Conservation (phyloP, 2,888 invertebrate genomes). For the Euspilapteryx auroguttella region DNA sequence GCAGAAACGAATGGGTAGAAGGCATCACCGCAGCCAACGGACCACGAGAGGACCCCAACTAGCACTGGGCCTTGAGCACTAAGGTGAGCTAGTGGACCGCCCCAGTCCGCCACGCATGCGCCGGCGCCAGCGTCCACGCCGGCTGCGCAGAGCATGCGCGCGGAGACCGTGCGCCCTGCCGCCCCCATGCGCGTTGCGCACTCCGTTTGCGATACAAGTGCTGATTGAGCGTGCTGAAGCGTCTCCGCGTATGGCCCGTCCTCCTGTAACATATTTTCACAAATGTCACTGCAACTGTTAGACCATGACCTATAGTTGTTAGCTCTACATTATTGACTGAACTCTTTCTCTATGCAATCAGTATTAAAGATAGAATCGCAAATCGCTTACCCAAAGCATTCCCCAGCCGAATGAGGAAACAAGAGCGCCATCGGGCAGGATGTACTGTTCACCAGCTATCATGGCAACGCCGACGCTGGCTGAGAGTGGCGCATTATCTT, state of each 20-base stretch:
- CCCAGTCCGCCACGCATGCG: not conserved
- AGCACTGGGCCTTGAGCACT: not conserved
- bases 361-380: too few relatives aligned
- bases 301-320: not conserved
- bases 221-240: not conserved
- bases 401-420: constrained; percentile 44
- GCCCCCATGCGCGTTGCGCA: not conserved
- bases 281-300: not conserved
- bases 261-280: not conserved
- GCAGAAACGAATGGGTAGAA: not conserved
- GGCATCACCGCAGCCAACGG: not conserved
- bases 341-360: too few relatives aligned
- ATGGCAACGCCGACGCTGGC: constrained; percentile 9
- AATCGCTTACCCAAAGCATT: constrained; percentile 16
- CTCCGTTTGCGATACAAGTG: not conserved
- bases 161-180: not conserved
- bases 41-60: constrained; percentile 1
- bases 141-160: not conserved
- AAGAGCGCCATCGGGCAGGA: constrained; percentile 17
- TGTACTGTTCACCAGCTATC: constrained; percentile 19
- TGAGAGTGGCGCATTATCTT: constrained; percentile 12
- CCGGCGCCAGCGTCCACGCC: not conserved
- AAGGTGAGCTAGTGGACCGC: not conserved
- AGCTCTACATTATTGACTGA: not conserved
- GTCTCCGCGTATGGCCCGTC: not conserved